These are phyloP conservation scores for Butastur rufipennis DNA, from an alignment of 2,113 vertebrate species.

Conservation along the genomic window DNA sequence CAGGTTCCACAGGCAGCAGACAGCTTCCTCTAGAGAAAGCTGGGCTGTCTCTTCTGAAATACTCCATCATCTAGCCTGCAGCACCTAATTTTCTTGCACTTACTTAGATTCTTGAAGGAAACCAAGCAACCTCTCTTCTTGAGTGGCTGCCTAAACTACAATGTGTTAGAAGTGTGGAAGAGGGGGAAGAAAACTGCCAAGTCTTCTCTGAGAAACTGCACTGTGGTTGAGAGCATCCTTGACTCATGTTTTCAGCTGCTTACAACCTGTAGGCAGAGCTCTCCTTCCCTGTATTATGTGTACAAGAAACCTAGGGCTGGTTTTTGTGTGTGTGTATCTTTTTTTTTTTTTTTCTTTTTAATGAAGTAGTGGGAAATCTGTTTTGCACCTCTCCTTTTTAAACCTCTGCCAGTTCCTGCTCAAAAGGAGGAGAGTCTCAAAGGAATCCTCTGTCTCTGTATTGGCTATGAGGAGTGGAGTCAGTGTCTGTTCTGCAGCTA, in stretches of 20 bases:
- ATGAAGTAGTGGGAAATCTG: not conserved
- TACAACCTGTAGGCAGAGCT: not conserved
- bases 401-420: not conserved
- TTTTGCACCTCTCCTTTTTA: not conserved
- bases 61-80: not conserved
- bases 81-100: not conserved
- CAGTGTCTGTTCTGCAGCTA: not conserved
- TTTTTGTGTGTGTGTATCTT: not conserved
- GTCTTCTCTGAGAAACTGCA: not conserved
- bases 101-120: not conserved
- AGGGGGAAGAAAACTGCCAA: not conserved
- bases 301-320: not conserved
- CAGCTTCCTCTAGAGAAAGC: not conserved
- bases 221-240: not conserved
- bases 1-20: not conserved
- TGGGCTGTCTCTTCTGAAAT: not conserved
- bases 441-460: not conserved
- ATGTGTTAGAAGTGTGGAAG: not conserved
- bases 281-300: rapidly evolving
- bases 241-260: not conserved
- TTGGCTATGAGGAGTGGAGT: not conserved
- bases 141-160: not conserved
- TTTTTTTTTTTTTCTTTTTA: not conserved
- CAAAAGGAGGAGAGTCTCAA: not conserved
- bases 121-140: not conserved